Evolutionary conservation across 1,140 invertebrate species (phyloP).

Genomic region (Solen grandis): DNA sequence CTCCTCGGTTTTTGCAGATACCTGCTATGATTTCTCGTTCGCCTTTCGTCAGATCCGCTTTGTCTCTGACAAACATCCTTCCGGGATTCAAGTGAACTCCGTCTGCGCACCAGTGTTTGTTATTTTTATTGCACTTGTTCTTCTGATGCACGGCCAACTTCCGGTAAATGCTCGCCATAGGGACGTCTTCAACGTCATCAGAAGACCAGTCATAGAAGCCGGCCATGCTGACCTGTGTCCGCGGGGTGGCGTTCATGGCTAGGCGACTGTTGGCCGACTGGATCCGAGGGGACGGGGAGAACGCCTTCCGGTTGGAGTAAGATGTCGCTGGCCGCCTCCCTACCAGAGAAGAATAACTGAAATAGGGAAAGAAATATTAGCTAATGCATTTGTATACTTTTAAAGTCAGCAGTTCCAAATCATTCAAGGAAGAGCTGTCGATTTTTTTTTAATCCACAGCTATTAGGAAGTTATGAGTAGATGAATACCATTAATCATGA

Average conservation of each 20-base stretch:
- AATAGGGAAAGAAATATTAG: constrained; percentile 27
- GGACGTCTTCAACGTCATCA: constrained; percentile 62
- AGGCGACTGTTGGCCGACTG: constrained; percentile 57
- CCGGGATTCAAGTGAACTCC: constrained; percentile 61
- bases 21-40: constrained; percentile 76
- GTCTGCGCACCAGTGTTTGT: constrained; percentile 53
- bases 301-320: constrained; percentile 56
- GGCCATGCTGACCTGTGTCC: constrained; percentile 69
- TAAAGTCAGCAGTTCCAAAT: too few species aligned
- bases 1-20: constrained; percentile 74
- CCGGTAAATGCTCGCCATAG: constrained; percentile 69
- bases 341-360: constrained; percentile 57
- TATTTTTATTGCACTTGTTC: constrained; percentile 24
- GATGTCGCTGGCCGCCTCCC: constrained; percentile 59
- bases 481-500: too few species aligned
- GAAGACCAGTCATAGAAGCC: constrained; percentile 75
- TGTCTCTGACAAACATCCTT: constrained; percentile 73
- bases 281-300: constrained; percentile 59
- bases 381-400: too few species aligned
- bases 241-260: constrained; percentile 52
- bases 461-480: too few species aligned
- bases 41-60: constrained; percentile 74
- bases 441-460: too few species aligned
- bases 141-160: constrained; percentile 62
- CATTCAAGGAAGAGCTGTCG: too few species aligned